A percentile compares a stretch with the other conserved stretches of the same genome.
phyloP scores from a whole-genome alignment of 2,113 vertebrate species.

The Eretmochelys imbricata region DNA sequence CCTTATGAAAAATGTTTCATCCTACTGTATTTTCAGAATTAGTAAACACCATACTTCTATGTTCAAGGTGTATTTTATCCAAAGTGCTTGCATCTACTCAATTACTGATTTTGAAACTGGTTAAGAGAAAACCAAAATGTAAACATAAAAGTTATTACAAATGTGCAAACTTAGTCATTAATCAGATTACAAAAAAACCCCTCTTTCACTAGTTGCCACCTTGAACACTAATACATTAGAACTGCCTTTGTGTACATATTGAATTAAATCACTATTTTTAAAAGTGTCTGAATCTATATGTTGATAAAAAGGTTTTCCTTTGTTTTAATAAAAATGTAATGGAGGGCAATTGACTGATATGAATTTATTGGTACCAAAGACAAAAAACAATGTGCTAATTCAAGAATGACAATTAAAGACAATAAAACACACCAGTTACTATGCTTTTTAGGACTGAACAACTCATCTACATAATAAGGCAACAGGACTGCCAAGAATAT shows the following conservation, averaged over 20 bases:
- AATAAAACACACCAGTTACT: neutral
- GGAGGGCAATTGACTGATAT: neutral
- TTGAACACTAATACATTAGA: neutral
- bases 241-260: neutral
- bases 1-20: neutral
- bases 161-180: neutral
- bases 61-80: neutral
- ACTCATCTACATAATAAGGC: neutral
- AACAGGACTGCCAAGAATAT: neutral
- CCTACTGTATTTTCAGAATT: neutral
- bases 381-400: accelerated
- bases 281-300: neutral
- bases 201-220: neutral
- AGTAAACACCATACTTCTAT: neutral
- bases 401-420: neutral
- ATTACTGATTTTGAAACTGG: neutral
- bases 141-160: neutral
- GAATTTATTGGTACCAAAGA: neutral
- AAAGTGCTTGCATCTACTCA: neutral
- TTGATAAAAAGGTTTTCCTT: neutral
- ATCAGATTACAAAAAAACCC: neutral
- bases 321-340: neutral
- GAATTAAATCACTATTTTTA: neutral
- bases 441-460: neutral
- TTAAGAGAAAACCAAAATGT: neutral